These are phyloP conservation scores for Cryptotis parvus DNA, from an alignment of 2,113 vertebrate genomes.

Conservation along the genomic window DNA sequence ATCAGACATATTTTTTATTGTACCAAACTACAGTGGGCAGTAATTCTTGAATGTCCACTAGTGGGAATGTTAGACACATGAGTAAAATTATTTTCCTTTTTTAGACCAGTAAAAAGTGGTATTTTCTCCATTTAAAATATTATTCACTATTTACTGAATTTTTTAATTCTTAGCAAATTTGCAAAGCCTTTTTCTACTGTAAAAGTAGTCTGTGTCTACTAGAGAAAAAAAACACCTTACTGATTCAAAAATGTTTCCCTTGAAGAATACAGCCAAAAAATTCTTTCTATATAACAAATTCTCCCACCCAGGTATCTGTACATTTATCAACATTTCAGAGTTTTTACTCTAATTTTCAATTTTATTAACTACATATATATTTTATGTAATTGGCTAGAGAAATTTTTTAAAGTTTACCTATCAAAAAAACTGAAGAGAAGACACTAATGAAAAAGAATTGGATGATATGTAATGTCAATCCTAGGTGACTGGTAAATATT, in stretches of 20 bases:
- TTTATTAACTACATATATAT: not conserved
- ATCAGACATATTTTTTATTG: not conserved
- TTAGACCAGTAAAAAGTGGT: not conserved
- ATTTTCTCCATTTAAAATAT: not conserved
- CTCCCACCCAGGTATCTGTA: not conserved
- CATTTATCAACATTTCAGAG: not conserved
- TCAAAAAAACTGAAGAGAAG: not conserved
- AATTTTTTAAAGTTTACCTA: not conserved
- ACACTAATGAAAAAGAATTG: constrained; percentile 24
- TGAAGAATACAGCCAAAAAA: constrained; percentile 23
- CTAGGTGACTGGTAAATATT: not conserved
- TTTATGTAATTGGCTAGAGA: not conserved
- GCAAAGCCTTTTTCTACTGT: constrained; percentile 30
- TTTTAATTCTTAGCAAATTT: not conserved
- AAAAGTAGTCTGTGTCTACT: not conserved
- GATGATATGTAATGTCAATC: not conserved
- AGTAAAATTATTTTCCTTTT: not conserved
- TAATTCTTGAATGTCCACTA: not conserved
- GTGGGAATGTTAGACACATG: not conserved
- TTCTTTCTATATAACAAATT: not conserved
- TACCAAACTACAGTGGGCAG: not conserved
- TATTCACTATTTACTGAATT: not conserved
- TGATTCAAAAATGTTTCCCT: not conserved
- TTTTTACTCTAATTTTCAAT: constrained; percentile 1
- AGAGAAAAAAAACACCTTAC: not conserved